Evolutionary conservation across 2,797 vertebrate genomes (phyloP), one percentile per base, ranked within the genome.

Genomic region (Eutrigla gurnardus): DNA sequence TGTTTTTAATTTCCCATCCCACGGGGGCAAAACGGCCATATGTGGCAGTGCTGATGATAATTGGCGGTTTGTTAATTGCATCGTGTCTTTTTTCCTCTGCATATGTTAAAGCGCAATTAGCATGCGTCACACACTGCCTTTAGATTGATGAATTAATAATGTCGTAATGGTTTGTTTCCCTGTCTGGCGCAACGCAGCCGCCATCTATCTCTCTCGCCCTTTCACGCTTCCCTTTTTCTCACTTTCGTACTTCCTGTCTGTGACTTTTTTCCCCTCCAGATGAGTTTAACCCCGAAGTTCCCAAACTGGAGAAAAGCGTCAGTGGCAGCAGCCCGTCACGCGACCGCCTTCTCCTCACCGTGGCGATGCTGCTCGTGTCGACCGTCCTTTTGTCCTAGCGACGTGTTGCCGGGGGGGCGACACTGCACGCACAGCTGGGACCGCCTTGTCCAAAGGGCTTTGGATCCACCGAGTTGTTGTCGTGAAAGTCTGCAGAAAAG

Each of bases 291-390:
- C 96, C 96, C 0, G 96, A 97, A 92, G 95, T 97, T 89, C 97
- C 98, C 83, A 98, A 98, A 77, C 94, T 99, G 93, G 97, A 99
- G 95, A 98, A 98, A 91, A 99, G 98, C 49, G 96, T 99, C 83
- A 98, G 97, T 0, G 98, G 97, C 77, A 98, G 96, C 93, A 98
- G 97, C 88, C 97, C 97, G 3, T 97, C 97, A 70, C 91, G 96
- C 73, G 97, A 98, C 91, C 97, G 96, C 74, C 95, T 98, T 85
- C 95, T 97, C 64, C 83, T 98, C 91, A 97, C 97, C 3, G 90
- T 96, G 91, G 96, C 95, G 0, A 93, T 94, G 67, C 93, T 98
- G 88, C 95, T 98, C 47, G 83, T 97, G 70, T 94, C 95, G 68
- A 93, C 93, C 0, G 87, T 95, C 53, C 85, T 96, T 69, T 94